Evolutionary conservation across 2,888 invertebrate species (phyloP), one percentile per base, ranked within the genome.

Genomic region (Cetonia aurata): DNA sequence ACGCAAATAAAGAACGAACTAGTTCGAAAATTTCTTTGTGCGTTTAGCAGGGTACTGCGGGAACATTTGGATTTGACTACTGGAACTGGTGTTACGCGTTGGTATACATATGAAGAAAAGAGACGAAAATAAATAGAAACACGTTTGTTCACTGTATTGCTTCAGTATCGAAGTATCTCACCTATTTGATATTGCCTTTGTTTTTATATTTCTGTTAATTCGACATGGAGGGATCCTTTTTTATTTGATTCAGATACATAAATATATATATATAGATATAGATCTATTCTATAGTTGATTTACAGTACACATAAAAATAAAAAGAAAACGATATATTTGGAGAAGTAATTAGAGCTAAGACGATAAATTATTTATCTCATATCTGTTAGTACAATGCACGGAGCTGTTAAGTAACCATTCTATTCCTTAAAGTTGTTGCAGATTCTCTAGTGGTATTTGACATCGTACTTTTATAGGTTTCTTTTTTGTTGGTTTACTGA

Each of bases 21-120:
- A 57, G 57, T 57, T 57, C 41, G 13, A 3, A 57, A 57, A 57
- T 42, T 13, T 57, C 57, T 57, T 57, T 57, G 57, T 57, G 57
- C 57, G 17, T 57, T 41, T 13, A 17, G 57, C 17, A 37, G 15
- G 33, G 57, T 57, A 17, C 10, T 33, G 15, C 1, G 15, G 41
- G 31, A 41, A 15, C 10, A 17, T 57, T 41, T 57, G 37, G 41
- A 13, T 56, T 33, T 33, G 53, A 57, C 41, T 37, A 10, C 8
- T 37, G 37, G 10, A 37, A 33, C 33, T 56, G 41, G 41, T n/a
- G 41, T 37, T 41, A 6, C 1, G 13, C 3, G 15, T 37, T n/a
- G n/a, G n/a, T n/a, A n/a, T n/a, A n/a, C n/a, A 42, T 41, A 41
- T 10, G 31, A 57, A 37, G 10, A 8, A 56, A 37, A 57, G 57